Base-by-base conservation (phyloP, 2,888 invertebrate genomes). In the Melanostoma mellinum region DNA sequence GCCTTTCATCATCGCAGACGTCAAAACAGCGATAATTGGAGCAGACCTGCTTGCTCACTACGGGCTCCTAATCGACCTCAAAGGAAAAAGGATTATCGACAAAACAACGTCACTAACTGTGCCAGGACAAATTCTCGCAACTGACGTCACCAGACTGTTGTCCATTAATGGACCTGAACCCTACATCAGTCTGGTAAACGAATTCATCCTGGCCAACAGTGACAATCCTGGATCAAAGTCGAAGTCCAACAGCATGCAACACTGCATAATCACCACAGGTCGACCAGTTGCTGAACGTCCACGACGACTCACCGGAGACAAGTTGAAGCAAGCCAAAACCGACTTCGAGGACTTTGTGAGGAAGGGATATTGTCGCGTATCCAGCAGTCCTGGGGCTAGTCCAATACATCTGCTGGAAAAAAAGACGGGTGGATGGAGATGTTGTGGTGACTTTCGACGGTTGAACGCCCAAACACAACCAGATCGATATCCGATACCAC, bases 401-500 rank as follows among this genome's bases (percentile, higher is more conserved):
- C 46, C 46, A 4, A 42, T 77, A 6, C 77, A 77, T 36, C 55
- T 77, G 20, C 1, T 20, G 20, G 20, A 20, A 20, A 20, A 20
- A 1, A 20, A 20, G 20, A 20, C 20, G 20, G 20, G 20, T 20
- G 20, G 20, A 20, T 20, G 20, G 20, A 20, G 0, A 20, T 20
- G 20, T 20, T 20, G 20, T 20, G 20, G 20, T 20, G 20, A 20
- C 44, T 69, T 61, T 60, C 48, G 68, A 20, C 48, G 52, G 0
- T 9, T 76, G 3, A 76, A 76, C 36, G 74, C 80, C 0, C 46
- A 55, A 5, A 90, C 89, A 0, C 68, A 87, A 1, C 88, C 89
- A 0, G 89, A 90, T 82, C 46, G 87, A 1, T 89, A 89, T 58
- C 89, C 89, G 0, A 79, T 89, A 1, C 87, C 87, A 20, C 20